These are phyloP conservation scores for Plusia festucae DNA, from an alignment of 2,888 invertebrate genomes.

Conservation along the genomic window DNA sequence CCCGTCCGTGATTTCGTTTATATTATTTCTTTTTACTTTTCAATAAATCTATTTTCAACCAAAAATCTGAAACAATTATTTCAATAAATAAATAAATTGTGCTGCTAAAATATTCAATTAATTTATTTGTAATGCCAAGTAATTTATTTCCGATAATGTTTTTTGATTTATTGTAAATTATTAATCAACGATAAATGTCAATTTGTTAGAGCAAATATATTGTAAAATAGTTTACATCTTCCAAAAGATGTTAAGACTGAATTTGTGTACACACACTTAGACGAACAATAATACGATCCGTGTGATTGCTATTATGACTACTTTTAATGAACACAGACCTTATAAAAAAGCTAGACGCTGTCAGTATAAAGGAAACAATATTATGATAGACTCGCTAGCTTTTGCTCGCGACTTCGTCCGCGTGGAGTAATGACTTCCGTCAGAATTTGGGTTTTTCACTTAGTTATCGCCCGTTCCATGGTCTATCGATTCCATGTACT, in stretches of 20 bases:
- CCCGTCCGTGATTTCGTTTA: conserved; percentile 52
- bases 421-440: no score
- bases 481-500: no score
- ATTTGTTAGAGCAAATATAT: conserved; percentile 65
- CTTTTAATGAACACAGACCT: neutral
- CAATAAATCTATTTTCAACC: neutral
- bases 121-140: conserved; percentile 17
- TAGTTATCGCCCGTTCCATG: no score
- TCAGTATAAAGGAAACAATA: no score
- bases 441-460: no score
- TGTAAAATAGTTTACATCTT: conserved; percentile 69
- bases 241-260: conserved; percentile 78
- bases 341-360: neutral
- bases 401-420: no score
- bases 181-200: conserved; percentile 65
- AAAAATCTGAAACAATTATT: conserved; percentile 27
- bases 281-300: conserved; percentile 42
- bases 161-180: conserved; percentile 39
- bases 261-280: conserved; percentile 66
- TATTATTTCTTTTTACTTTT: conserved; percentile 9
- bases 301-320: conserved; percentile 18
- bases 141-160: conserved; percentile 15
- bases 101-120: neutral
- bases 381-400: no score
- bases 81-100: neutral